Percentiles rank a stretch among this genome's conserved stretches.
Evolutionary conservation across 2,113 vertebrate species (phyloP).

Genomic region (Nyctereutes procyonoides): DNA sequence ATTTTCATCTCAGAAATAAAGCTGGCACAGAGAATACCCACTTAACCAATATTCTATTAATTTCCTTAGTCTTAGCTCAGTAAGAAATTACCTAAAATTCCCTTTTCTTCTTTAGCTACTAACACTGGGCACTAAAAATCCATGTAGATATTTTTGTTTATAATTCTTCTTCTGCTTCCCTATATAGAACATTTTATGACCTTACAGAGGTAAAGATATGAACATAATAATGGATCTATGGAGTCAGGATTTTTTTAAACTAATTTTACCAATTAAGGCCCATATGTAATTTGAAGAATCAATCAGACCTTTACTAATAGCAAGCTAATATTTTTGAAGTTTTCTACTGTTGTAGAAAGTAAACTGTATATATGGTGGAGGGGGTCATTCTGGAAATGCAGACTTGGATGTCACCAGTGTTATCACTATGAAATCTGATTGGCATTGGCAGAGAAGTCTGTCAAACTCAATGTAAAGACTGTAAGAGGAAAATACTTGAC

Average conservation of each 20-base stretch:
- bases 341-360: not conserved
- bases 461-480: not conserved
- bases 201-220: not conserved
- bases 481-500: not conserved
- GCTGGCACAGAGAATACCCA: not conserved
- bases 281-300: not conserved
- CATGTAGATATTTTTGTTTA: not conserved
- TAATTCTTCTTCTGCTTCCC: not conserved
- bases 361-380: not conserved
- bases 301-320: not conserved
- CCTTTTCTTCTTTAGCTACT: not conserved
- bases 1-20: conserved; percentile 24
- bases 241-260: not conserved
- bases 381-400: not conserved
- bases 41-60: not conserved
- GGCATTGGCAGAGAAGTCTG: not conserved
- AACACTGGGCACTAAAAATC: not conserved
- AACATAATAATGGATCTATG: not conserved
- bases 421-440: not conserved
- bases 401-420: not conserved
- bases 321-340: not conserved
- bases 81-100: not conserved
- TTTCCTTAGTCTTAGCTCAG: not conserved
- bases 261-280: not conserved
- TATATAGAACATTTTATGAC: not conserved